Percentiles rank a stretch among this genome's conserved stretches.
phyloP scores from a whole-genome alignment of 92 coral and sea anemone species.

The Pocillopora grandis region DNA sequence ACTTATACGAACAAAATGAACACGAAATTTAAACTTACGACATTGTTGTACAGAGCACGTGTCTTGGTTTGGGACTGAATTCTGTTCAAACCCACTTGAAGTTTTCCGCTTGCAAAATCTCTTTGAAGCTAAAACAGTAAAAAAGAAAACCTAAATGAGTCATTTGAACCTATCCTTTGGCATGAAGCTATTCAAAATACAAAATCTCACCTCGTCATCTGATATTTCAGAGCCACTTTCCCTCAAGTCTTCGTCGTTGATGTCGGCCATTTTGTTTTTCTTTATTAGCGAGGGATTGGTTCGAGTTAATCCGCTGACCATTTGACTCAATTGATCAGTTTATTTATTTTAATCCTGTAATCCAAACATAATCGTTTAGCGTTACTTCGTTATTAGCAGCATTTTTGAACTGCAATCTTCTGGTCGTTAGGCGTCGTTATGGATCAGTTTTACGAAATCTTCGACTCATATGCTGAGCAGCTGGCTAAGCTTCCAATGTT shows the following conservation, averaged over 20 bases:
- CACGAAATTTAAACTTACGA: constrained; percentile 57
- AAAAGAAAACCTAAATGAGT: neutral
- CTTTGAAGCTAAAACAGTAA: constrained; percentile 68
- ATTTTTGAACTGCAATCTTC: neutral
- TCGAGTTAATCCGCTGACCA: constrained; percentile 24
- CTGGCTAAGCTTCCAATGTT: constrained; percentile 68
- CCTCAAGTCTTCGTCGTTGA: neutral
- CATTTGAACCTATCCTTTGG: neutral
- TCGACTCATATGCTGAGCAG: constrained; percentile 59
- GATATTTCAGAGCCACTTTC: constrained; percentile 38
- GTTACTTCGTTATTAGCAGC: neutral
- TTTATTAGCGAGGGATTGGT: neutral
- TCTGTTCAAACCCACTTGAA: constrained; percentile 87
- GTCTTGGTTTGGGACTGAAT: constrained; percentile 34
- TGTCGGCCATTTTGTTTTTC: constrained; percentile 39
- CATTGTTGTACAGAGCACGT: constrained; percentile 82
- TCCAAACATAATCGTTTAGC: neutral
- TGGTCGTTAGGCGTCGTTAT: constrained; percentile 15
- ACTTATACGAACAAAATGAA: neutral
- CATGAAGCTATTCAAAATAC: neutral
- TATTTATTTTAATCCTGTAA: neutral
- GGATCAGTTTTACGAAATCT: constrained; percentile 51
- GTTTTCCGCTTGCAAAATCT: constrained; percentile 84
- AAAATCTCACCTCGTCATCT: constrained; percentile 34
- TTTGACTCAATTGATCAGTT: neutral